Conservation (phyloP, 2,113 vertebrate species). For the Dromiciops gliroides region DNA sequence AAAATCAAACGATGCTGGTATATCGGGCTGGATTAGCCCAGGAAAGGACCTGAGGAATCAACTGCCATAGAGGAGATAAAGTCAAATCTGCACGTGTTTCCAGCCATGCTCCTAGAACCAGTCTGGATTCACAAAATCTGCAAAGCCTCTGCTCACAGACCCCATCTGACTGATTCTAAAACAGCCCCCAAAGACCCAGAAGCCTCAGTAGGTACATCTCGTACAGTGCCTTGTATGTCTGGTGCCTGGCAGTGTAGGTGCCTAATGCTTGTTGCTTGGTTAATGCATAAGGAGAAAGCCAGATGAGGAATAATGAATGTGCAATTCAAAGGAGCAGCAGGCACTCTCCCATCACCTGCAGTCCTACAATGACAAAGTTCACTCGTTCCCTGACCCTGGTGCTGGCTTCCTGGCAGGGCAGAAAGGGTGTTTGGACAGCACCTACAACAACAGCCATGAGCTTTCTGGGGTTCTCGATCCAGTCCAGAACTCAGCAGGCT, state of each 20-base stretch:
- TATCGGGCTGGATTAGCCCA: not conserved
- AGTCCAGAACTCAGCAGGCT: not conserved
- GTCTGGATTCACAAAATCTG: not conserved
- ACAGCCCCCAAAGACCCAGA: too few species aligned
- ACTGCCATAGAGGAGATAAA: not conserved
- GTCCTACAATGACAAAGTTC: not conserved
- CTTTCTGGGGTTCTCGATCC: too few species aligned
- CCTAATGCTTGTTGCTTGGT: not conserved
- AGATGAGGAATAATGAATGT: too few species aligned
- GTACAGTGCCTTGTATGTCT: too few species aligned
- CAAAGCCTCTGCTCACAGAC: not conserved
- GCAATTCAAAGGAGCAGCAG: too few species aligned
- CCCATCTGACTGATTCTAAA: not conserved
- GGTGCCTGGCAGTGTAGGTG: not conserved
- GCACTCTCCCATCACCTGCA: not conserved
- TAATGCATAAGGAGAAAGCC: not conserved
- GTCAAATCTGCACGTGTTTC: too few species aligned
- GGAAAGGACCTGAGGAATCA: not conserved
- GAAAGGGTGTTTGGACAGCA: not conserved
- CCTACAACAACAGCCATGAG: not conserved
- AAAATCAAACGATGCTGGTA: not conserved
- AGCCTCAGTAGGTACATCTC: not conserved
- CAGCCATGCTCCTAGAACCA: not conserved
- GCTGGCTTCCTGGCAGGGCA: too few species aligned
- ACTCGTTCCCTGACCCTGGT: not conserved